These are phyloP conservation scores for Chascanopsetta lugubris DNA, from an alignment of 2,113 vertebrate species.

Conservation along the genomic window DNA sequence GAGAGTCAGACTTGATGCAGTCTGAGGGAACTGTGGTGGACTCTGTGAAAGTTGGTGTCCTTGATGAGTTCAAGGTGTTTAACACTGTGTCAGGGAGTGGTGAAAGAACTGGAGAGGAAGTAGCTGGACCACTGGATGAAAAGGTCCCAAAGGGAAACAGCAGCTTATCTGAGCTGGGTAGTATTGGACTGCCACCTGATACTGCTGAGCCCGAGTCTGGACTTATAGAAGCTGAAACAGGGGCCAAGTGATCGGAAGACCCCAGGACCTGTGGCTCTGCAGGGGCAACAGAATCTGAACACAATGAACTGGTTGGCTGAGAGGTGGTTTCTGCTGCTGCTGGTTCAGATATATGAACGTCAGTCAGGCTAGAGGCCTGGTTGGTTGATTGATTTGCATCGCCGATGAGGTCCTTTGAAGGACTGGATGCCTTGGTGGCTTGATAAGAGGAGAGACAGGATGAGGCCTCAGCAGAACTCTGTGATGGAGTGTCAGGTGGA, in stretches of 20 bases:
- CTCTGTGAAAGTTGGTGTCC: constrained; percentile 8
- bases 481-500: constrained; percentile 11
- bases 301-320: background rate
- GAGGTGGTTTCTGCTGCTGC: background rate
- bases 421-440: background rate
- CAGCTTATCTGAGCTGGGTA: constrained; percentile 9
- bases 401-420: background rate
- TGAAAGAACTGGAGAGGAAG: constrained; percentile 20
- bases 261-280: constrained; percentile 4
- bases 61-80: background rate
- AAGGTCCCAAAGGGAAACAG: constrained; percentile 2
- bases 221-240: constrained; percentile 7
- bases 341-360: background rate
- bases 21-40: constrained; percentile 30
- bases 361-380: background rate
- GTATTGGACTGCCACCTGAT: constrained; percentile 20
- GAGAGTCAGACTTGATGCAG: constrained; percentile 8
- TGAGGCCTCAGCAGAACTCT: constrained; percentile 13
- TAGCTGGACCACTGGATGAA: constrained; percentile 17
- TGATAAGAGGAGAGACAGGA: background rate
- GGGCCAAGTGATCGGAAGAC: background rate
- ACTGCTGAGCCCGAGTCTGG: background rate
- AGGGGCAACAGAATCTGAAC: background rate
- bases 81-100: constrained; percentile 20
- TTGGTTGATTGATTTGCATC: background rate